Conservation (phyloP, 2,113 vertebrate species). For the Stomatorhinus ivindoensis region DNA sequence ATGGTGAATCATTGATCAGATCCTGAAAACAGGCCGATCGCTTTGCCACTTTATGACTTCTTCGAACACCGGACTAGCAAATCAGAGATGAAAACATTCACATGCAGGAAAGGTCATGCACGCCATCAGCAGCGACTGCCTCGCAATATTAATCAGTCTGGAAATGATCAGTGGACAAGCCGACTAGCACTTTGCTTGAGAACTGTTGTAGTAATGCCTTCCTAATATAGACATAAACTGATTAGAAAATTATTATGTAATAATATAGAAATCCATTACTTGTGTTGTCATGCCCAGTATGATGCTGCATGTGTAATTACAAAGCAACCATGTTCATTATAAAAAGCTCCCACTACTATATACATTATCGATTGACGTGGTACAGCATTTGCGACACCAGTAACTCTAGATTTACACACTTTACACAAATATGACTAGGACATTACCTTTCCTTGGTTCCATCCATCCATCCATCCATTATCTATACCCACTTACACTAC, state of each 20-base stretch:
- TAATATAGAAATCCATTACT: neutral
- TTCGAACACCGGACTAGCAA: neutral
- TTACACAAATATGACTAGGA: neutral
- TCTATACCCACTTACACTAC: no score
- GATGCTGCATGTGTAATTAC: neutral
- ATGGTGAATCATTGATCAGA: constrained; percentile 20
- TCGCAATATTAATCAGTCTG: constrained; percentile 66
- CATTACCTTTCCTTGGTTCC: no score
- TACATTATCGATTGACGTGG: neutral
- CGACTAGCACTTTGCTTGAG: neutral
- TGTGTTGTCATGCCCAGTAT: neutral
- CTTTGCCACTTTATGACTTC: neutral
- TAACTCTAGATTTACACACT: neutral
- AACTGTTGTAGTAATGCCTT: neutral
- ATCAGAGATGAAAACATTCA: constrained; percentile 9
- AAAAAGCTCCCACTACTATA: neutral
- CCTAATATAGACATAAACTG: neutral
- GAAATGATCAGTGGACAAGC: neutral
- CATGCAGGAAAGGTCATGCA: constrained; percentile 50
- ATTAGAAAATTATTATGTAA: neutral
- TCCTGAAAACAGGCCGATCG: constrained; percentile 14
- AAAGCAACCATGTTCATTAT: neutral
- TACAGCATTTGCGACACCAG: neutral
- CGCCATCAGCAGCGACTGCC: constrained; percentile 55
- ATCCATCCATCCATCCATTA: no score